A percentile compares a stretch with the other conserved stretches of the same genome.
These are phyloP conservation scores for Myotis vivesi DNA, from an alignment of 2,797 vertebrate genomes.

Conservation along the genomic window DNA sequence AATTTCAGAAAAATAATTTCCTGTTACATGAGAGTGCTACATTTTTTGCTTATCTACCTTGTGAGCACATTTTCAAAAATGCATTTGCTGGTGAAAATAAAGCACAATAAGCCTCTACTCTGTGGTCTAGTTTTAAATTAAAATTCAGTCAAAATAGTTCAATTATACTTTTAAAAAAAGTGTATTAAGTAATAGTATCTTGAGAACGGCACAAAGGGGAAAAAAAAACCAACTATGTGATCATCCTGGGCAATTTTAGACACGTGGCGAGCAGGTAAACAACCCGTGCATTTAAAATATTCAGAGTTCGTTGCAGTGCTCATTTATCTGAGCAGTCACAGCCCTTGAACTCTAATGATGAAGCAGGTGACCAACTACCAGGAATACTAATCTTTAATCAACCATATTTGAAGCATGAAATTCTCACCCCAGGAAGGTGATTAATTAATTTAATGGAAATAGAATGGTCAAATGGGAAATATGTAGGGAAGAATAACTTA, in stretches of 20 bases:
- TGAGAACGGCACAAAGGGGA: not conserved
- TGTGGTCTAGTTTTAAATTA: not conserved
- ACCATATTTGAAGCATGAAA: slow-evolving; percentile 68
- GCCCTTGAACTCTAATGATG: slow-evolving; percentile 69
- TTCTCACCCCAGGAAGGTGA: slow-evolving; percentile 48
- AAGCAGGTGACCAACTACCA: slow-evolving; percentile 59
- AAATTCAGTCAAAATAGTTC: slow-evolving; percentile 1
- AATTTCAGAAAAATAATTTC: not conserved
- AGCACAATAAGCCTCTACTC: not conserved
- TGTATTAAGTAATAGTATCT: not conserved
- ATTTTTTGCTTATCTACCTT: not conserved
- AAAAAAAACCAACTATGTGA: not conserved
- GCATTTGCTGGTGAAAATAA: not conserved
- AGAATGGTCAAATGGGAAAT: slow-evolving; percentile 63
- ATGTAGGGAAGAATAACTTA: not conserved
- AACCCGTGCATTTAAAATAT: slow-evolving; percentile 61
- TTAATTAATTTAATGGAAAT: slow-evolving; percentile 76
- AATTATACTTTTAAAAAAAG: not conserved
- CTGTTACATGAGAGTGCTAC: not conserved
- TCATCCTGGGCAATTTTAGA: not conserved
- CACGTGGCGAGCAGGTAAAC: not conserved
- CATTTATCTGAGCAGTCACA: slow-evolving; percentile 55
- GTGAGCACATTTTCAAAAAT: not conserved
- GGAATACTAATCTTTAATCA: slow-evolving; percentile 78
- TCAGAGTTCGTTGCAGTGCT: slow-evolving; percentile 57